Percentiles rank a stretch among this genome's conserved stretches.
These are phyloP conservation scores for Cathartes aura DNA, from an alignment of 2,113 vertebrate genomes.

Conservation along the genomic window DNA sequence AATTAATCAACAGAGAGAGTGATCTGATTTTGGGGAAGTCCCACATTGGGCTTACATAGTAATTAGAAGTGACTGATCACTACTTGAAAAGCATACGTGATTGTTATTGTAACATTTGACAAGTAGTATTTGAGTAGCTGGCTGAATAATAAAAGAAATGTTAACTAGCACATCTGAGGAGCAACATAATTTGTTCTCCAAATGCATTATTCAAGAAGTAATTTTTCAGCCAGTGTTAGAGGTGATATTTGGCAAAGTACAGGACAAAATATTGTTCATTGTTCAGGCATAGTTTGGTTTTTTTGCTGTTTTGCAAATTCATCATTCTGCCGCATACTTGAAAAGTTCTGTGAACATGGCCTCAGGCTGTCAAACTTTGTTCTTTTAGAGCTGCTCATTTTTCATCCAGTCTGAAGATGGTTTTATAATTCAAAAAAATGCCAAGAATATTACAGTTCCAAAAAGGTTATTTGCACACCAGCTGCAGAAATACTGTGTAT, in stretches of 20 bases:
- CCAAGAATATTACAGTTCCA: background rate
- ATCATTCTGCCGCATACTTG: background rate
- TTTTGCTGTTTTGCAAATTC: constrained; percentile 1
- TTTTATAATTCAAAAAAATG: constrained; percentile 16
- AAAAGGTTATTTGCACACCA: background rate
- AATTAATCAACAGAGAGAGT: background rate
- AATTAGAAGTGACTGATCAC: background rate
- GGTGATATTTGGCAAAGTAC: background rate
- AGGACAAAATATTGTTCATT: background rate
- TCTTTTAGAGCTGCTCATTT: background rate
- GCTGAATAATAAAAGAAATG: background rate
- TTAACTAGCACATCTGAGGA: background rate
- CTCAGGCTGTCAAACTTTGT: constrained; percentile 8
- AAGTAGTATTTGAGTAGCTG: background rate
- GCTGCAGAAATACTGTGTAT: background rate
- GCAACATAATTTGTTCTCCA: background rate
- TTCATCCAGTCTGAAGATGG: background rate
- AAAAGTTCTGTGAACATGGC: background rate
- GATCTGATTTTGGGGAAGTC: background rate
- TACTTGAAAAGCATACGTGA: background rate
- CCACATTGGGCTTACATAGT: background rate
- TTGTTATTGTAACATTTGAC: background rate
- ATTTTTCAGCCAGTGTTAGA: constrained; percentile 3
- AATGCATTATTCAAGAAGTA: background rate
- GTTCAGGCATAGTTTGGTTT: background rate